Conservation (phyloP, 2,797 vertebrate genomes). For the Atherinosoma microstoma region DNA sequence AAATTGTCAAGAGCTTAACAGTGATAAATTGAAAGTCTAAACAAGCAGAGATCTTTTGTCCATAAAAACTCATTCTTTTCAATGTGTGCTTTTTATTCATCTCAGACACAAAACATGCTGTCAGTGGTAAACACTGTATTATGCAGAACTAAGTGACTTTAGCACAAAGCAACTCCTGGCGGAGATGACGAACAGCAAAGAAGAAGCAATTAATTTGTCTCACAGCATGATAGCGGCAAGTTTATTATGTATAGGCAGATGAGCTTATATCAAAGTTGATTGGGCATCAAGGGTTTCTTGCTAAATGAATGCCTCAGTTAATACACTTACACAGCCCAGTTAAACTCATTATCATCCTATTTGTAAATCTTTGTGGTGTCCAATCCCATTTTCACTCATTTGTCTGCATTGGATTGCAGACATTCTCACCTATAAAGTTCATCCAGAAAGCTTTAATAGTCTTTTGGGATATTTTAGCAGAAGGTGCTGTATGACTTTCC, state of each 20-base stretch:
- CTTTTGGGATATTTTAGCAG: neutral
- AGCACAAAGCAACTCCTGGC: conserved; percentile 30
- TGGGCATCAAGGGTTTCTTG: conserved; percentile 34
- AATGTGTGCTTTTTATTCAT: conserved; percentile 14
- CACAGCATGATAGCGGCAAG: conserved; percentile 37
- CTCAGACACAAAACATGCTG: conserved; percentile 26
- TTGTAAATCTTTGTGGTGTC: conserved; percentile 18
- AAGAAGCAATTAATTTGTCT: conserved; percentile 61
- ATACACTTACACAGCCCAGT: conserved; percentile 30
- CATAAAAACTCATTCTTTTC: conserved; percentile 15
- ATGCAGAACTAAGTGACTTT: conserved; percentile 32
- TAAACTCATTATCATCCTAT: conserved; percentile 47
- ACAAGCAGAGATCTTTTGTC: conserved; percentile 32
- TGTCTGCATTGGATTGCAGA: conserved; percentile 26
- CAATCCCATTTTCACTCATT: conserved; percentile 34
- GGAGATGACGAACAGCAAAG: conserved; percentile 34
- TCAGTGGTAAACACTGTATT: conserved; percentile 34
- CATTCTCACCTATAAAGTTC: conserved; percentile 14
- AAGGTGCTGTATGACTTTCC: neutral
- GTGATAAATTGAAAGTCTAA: conserved; percentile 7
- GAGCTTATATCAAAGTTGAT: conserved; percentile 57
- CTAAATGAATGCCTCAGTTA: conserved; percentile 38
- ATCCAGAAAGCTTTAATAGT: conserved; percentile 22
- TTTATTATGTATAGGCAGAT: conserved; percentile 61
- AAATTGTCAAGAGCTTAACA: neutral